Evolutionary conservation across 2,888 invertebrate genomes (phyloP).

Genomic region (Osedax frankpressi): DNA sequence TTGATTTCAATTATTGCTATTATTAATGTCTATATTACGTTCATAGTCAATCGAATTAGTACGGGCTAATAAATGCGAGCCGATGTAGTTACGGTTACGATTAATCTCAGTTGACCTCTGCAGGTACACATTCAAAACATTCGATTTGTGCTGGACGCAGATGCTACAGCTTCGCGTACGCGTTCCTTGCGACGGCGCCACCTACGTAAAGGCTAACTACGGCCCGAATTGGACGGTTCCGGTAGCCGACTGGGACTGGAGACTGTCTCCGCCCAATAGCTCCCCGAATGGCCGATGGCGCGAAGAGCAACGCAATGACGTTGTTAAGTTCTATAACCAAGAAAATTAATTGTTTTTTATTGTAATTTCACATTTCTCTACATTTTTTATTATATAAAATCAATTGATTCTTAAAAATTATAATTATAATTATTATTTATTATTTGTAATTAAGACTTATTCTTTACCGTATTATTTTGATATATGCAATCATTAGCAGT

Average conservation of each 20-base stretch:
- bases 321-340: not conserved
- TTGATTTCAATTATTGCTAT: not conserved
- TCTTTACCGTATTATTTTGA: no score
- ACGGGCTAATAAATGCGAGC: no score
- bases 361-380: no score
- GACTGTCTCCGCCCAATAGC: slow-evolving; percentile 50
- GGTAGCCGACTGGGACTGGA: slow-evolving; percentile 51
- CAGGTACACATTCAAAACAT: slow-evolving; percentile 50
- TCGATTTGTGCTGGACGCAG: slow-evolving; percentile 51
- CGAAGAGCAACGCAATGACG: not conserved
- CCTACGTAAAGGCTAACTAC: slow-evolving; percentile 51
- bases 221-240: slow-evolving; percentile 50
- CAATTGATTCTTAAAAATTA: no score
- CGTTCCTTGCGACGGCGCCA: slow-evolving; percentile 49
- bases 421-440: no score
- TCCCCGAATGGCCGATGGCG: slow-evolving; percentile 49
- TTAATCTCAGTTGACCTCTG: no score
- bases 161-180: slow-evolving; percentile 49
- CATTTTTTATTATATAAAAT: no score
- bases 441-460: no score
- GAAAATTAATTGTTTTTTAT: no score
- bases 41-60: no score
- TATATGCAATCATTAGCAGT: no score
- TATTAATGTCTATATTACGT: not conserved
- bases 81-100: no score